phyloP scores from a whole-genome alignment of 2,797 vertebrate genomes.

The Notolabrus celidotus region DNA sequence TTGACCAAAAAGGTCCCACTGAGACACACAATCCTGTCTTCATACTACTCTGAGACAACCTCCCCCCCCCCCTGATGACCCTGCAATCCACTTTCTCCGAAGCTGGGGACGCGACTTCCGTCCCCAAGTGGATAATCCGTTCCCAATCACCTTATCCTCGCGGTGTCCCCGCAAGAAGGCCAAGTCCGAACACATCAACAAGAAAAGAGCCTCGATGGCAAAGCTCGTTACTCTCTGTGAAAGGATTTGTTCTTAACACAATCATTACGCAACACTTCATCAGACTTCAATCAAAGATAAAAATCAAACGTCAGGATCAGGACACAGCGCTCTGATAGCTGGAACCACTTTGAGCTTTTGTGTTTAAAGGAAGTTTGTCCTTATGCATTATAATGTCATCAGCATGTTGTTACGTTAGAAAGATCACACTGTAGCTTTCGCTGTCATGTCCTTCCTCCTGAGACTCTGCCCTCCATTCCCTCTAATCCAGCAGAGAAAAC shows the following conservation, averaged over 20 bases:
- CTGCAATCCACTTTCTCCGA: background rate
- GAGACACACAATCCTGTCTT: background rate
- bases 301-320: background rate
- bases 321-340: too few relatives aligned
- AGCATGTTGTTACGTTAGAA: too few relatives aligned
- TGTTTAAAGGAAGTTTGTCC: too few relatives aligned
- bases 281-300: too few relatives aligned
- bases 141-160: background rate
- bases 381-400: too few relatives aligned
- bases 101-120: background rate
- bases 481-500: too few relatives aligned
- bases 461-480: too few relatives aligned
- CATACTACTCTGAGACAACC: background rate
- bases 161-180: background rate
- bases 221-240: background rate
- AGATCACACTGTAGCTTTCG: too few relatives aligned
- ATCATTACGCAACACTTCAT: background rate
- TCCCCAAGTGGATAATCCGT: background rate
- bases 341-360: too few relatives aligned
- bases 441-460: too few relatives aligned
- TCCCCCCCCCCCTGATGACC: background rate
- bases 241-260: background rate
- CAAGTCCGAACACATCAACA: background rate
- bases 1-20: background rate
- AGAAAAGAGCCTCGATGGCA: constrained; percentile 5